Evolutionary conservation across 2,888 invertebrate species (phyloP), one percentile per base, ranked within the genome.

Genomic region (Leucoptera coffeella): DNA sequence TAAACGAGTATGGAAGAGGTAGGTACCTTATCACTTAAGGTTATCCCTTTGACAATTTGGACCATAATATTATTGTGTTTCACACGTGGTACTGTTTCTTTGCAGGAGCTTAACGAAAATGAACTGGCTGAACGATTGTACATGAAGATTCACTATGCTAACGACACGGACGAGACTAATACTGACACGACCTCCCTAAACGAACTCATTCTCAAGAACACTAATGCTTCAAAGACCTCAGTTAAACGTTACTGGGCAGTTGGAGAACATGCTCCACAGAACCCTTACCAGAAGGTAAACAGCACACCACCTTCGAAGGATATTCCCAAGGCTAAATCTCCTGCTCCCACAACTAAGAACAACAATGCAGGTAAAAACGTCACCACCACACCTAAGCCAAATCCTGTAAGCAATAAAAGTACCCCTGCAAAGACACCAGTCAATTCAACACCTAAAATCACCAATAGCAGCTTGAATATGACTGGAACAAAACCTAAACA

Each of bases 1-100:
- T 47, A 46, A 49, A 45, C 41, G 57, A 65, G 49, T 48, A 69
- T 69, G 67, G 67, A 65, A 47, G 64, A 65, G 61, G 67, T 67
- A 42, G 42, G 59, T 51, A 10, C 40, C 2, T 14, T n/a, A n/a
- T n/a, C n/a, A 41, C 46, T 20, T 29, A 8, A 43, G 47, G 43
- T 52, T 53, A 45, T 53, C 50, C 50, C 51, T 55, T 51, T 53
- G 50, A 58, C 4, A 6, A 15, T 57, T 51, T 61, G 55, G 43
- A 33, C 35, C 36, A 12, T 17, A 8, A 15, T 17, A n/a, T n/a
- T 15, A 15, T 17, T 25, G 10, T 6, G n/a, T 22, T 4, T 14
- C 15, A 22, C 17, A 15, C 15, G 9, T 11, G 12, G 9, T 20
- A 20, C 36, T 26, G 34, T 35, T 39, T 26, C 38, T 39, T 61